Conservation (phyloP, 35 echinoderm and acorn worm species). For the Apostichopus parvimensis region DNA sequence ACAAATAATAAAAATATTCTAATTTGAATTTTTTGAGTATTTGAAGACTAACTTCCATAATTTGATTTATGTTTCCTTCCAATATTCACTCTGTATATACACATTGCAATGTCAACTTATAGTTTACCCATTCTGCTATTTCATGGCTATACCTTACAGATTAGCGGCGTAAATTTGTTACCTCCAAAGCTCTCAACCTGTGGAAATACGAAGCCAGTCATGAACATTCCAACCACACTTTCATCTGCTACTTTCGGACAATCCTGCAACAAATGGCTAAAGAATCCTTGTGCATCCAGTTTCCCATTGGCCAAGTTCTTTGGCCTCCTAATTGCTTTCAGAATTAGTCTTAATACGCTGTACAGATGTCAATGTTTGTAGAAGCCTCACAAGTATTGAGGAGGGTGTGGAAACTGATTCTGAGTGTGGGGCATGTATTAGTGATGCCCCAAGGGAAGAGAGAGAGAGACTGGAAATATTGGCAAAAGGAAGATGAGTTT, state of each 20-base stretch:
- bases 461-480: neutral
- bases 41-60: too few relatives aligned
- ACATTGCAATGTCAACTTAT: too few relatives aligned
- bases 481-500: too few relatives aligned
- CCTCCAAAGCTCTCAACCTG: too few relatives aligned
- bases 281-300: neutral
- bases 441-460: neutral
- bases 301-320: neutral
- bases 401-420: neutral
- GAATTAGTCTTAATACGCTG: neutral
- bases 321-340: conserved; percentile 1
- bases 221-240: neutral
- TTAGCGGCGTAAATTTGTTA: too few relatives aligned
- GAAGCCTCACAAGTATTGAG: neutral
- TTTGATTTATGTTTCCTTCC: too few relatives aligned
- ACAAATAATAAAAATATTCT: too few relatives aligned
- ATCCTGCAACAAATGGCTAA: neutral
- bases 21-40: too few relatives aligned
- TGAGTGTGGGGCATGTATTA: neutral
- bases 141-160: too few relatives aligned
- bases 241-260: neutral
- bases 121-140: too few relatives aligned
- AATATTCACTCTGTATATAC: too few relatives aligned
- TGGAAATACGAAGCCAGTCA: too few relatives aligned
- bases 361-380: conserved; percentile 2